Base-by-base conservation (phyloP, 2,888 invertebrate genomes). In the Chymomyza procnemis region DNA sequence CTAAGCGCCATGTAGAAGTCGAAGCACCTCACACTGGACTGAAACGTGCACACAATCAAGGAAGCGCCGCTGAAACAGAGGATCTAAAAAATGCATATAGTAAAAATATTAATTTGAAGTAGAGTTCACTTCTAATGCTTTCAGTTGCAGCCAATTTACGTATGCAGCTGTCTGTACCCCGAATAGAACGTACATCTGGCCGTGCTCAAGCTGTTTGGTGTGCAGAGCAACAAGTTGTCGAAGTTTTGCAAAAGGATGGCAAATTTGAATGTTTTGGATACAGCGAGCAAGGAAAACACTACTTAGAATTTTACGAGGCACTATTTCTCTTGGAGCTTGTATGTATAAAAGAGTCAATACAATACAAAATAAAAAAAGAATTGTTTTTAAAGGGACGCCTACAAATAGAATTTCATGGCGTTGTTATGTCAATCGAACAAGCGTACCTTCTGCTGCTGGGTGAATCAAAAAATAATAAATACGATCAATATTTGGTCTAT, bases 261-360 rank as follows among this genome's bases (percentile, higher is more conserved):
- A 90, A 90, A 75, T 90, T 90, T 71, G 85, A 85, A 6, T 78
- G 75, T 16, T 91, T 89, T 67, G 90, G 90, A 0, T 87, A 88
- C 46, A 88, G 76, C 41, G 69, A 68, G n/a, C 67, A 84, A 5
- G 88, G 88, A 0, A 76, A 86, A 54, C 74, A 77, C 0, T 91
- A 85, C 67, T 76, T 90, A 66, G 88, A 89, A 54, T 86, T 87
- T 52, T 90, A 81, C 46, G 90, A 90, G 61, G 88, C 90, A 0
- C 50, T 90, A 12, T 91, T 90, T 69, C 60, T 90, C 2, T 69
- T 90, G 0, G 90, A 90, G 78, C 69, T 90, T 76, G 90, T 90
- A 65, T 16, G 73, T 62, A 41, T 18, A 16, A 41, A 2, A 21
- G 41, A 18, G 22, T 41, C 21, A 46, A 34, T 6, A 19, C 0